Percentiles rank a stretch among this genome's conserved stretches.
These are phyloP conservation scores for Ostrea denselamellosa DNA, from an alignment of 1,140 invertebrate species.

Conservation along the genomic window DNA sequence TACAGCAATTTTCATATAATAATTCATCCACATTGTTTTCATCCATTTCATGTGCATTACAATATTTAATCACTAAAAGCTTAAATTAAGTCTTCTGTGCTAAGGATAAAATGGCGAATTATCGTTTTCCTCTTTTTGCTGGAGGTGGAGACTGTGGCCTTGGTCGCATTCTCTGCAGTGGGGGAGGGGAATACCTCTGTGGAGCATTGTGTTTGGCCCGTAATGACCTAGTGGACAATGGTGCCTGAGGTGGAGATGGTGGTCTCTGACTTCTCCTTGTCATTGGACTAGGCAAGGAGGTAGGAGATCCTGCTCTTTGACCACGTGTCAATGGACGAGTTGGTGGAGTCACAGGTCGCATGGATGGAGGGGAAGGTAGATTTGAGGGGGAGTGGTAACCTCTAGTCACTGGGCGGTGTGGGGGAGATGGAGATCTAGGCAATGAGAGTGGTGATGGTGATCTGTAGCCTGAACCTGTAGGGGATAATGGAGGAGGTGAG, in stretches of 20 bases:
- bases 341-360: constrained; percentile 22
- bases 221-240: constrained; percentile 29
- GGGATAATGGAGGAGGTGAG: constrained; percentile 45
- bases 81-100: too few species aligned
- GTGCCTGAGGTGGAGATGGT: constrained; percentile 32
- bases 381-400: constrained; percentile 32
- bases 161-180: constrained; percentile 38
- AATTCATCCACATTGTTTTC: too few species aligned
- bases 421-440: constrained; percentile 39
- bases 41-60: too few species aligned
- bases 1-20: too few species aligned
- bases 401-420: constrained; percentile 42
- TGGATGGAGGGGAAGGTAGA: constrained; percentile 31
- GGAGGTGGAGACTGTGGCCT: constrained; percentile 41
- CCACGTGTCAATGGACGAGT: constrained; percentile 49
- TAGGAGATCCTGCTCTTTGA: constrained; percentile 46
- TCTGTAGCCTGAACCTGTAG: constrained; percentile 16
- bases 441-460: constrained; percentile 42
- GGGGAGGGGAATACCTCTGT: constrained; percentile 42
- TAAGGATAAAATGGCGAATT: not conserved
- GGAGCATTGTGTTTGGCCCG: constrained; percentile 44
- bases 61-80: too few species aligned
- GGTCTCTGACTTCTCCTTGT: constrained; percentile 39
- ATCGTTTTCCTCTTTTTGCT: constrained; percentile 20
- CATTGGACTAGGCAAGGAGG: not conserved